Conservation (phyloP, 2,888 invertebrate species). For the Leptopilina myrica region DNA sequence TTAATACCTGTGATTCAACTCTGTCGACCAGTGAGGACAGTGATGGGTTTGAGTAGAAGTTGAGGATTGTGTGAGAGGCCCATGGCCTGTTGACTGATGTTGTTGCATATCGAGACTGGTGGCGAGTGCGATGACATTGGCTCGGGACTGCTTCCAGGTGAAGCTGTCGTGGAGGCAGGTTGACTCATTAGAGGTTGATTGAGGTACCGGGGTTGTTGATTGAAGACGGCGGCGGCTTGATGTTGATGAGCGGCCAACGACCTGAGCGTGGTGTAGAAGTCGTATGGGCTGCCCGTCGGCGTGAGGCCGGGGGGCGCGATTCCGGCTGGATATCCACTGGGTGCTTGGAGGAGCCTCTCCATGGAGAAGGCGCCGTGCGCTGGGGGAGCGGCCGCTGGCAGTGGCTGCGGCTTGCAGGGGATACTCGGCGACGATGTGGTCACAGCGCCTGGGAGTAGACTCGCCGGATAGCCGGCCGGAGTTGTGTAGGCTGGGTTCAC, state of each 20-base stretch:
- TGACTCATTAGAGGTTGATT: constrained; percentile 63
- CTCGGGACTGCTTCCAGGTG: constrained; percentile 78
- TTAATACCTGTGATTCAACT: constrained; percentile 63
- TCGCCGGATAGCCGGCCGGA: constrained; percentile 73
- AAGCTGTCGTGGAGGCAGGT: constrained; percentile 69
- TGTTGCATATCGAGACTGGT: constrained; percentile 76
- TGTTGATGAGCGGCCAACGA: constrained; percentile 77
- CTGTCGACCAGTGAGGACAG: constrained; percentile 72
- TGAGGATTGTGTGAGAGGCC: constrained; percentile 71
- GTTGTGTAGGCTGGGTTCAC: constrained; percentile 70
- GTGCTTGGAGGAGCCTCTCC: constrained; percentile 75
- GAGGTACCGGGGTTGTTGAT: constrained; percentile 63
- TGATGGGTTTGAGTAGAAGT: constrained; percentile 73
- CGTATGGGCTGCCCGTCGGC: constrained; percentile 71
- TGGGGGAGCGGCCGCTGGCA: constrained; percentile 73
- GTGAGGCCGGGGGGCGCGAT: constrained; percentile 59
- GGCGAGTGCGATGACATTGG: constrained; percentile 76
- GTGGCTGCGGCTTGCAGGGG: constrained; percentile 75
- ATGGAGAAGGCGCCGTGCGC: constrained; percentile 78
- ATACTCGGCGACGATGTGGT: constrained; percentile 57
- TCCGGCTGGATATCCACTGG: constrained; percentile 58
- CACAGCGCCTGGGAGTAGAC: constrained; percentile 68
- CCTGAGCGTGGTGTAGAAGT: constrained; percentile 77
- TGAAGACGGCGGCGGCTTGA: constrained; percentile 62
- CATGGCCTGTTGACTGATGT: constrained; percentile 76